Conservation (phyloP, 2,888 invertebrate species). For the Pollenia amentaria region DNA sequence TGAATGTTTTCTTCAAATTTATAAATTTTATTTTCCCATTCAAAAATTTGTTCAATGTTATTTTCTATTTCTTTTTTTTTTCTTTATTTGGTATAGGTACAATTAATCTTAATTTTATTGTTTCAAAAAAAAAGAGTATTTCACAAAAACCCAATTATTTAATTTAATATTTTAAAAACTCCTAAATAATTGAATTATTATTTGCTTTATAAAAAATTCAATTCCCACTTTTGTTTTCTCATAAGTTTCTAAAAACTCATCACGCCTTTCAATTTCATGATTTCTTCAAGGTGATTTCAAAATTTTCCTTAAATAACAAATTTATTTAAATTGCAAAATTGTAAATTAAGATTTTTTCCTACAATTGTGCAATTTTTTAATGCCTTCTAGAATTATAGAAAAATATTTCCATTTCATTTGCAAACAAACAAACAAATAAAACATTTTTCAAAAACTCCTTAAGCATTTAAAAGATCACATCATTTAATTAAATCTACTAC, state of each 20-base stretch:
- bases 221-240: not conserved
- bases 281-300: not conserved
- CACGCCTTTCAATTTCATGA: conserved; percentile 23
- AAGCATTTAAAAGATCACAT: conserved; percentile 39
- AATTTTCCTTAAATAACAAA: not conserved
- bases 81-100: too few species aligned
- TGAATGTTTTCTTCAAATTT: too few species aligned
- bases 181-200: not conserved
- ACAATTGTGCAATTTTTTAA: conserved; percentile 14
- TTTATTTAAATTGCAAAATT: not conserved
- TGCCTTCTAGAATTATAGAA: conserved; percentile 22
- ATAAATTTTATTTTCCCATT: too few species aligned
- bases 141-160: too few species aligned
- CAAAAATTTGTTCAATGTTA: too few species aligned
- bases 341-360: conserved; percentile 5
- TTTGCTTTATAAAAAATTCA: not conserved
- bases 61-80: too few species aligned
- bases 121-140: too few species aligned
- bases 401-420: conserved; percentile 43
- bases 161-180: too few species aligned
- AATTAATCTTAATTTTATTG: too few species aligned
- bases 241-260: not conserved
- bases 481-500: conserved; percentile 44
- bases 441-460: conserved; percentile 22
- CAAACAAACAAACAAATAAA: not conserved